A percentile compares a stretch with the other conserved stretches of the same genome.
Conservation (phyloP, 2,888 invertebrate genomes). For the Sthenelais limicola region DNA sequence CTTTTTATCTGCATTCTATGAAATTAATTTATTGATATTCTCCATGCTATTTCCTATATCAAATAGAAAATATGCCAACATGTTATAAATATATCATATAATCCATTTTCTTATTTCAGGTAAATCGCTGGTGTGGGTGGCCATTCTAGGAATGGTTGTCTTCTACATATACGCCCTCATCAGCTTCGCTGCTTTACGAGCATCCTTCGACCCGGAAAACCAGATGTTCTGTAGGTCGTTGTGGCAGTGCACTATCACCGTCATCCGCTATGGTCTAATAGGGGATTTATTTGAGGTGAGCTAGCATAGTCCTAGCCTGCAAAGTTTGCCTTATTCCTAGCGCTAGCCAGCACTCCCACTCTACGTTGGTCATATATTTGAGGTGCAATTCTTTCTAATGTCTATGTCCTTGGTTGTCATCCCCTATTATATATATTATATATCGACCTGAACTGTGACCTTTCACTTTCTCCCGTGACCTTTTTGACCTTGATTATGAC, state of each 20-base stretch:
- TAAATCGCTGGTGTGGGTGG: slow-evolving; percentile 72
- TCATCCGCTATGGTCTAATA: slow-evolving; percentile 61
- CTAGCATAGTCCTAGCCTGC: slow-evolving; percentile 37
- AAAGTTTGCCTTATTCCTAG: slow-evolving; percentile 29
- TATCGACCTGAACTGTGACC: no score
- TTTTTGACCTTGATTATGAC: slow-evolving; percentile 29
- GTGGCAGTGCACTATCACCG: slow-evolving; percentile 62
- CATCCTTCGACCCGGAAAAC: slow-evolving; percentile 55
- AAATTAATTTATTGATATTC: background rate
- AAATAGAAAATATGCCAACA: background rate
- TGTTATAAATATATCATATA: no score
- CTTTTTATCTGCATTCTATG: no score
- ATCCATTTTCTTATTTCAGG: slow-evolving; percentile 56
- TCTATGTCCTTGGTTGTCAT: no score
- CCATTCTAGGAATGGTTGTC: slow-evolving; percentile 70
- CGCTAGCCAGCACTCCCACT: slow-evolving; percentile 28
- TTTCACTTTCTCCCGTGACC: slow-evolving; percentile 13
- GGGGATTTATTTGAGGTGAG: slow-evolving; percentile 62
- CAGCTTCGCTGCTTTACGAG: slow-evolving; percentile 69
- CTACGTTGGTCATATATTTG: slow-evolving; percentile 38
- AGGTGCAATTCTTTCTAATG: slow-evolving; percentile 36
- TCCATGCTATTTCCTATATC: background rate
- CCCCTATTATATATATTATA: no score
- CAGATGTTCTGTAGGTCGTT: slow-evolving; percentile 58
- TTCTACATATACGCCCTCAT: slow-evolving; percentile 72